A percentile compares a stretch with the other conserved stretches of the same genome.
Evolutionary conservation across 2,888 invertebrate species (phyloP).

Genomic region (Xestia sexstrigata): DNA sequence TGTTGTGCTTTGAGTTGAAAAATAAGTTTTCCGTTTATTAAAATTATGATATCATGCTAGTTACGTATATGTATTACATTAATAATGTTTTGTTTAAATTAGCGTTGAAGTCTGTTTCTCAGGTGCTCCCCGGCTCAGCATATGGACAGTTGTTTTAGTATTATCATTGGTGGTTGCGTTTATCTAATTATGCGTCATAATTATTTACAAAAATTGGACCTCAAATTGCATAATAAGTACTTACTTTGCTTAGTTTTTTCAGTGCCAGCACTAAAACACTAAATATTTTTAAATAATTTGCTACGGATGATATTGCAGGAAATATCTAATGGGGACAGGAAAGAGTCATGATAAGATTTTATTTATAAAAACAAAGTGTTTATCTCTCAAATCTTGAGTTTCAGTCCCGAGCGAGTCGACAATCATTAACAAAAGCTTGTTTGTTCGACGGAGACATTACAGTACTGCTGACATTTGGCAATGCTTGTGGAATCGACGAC

Average conservation of each 20-base stretch:
- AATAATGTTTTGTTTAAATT: slow-evolving; percentile 5
- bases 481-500: slow-evolving; percentile 67
- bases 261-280: not conserved
- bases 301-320: slow-evolving; percentile 30
- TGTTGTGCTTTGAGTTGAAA: not conserved
- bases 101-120: not conserved
- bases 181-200: not conserved
- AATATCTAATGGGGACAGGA: slow-evolving; percentile 53
- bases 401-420: slow-evolving; percentile 49
- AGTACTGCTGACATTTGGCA: slow-evolving; percentile 69
- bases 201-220: not conserved
- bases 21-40: not conserved
- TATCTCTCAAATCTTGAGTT: slow-evolving; percentile 49
- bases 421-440: slow-evolving; percentile 61
- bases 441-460: slow-evolving; percentile 66
- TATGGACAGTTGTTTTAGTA: not conserved
- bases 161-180: not conserved
- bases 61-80: not conserved
- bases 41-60: slow-evolving; percentile 5
- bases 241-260: not conserved
- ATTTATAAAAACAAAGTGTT: slow-evolving; percentile 50
- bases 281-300: slow-evolving; percentile 17
- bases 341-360: slow-evolving; percentile 46
- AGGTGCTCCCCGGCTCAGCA: slow-evolving; percentile 3
- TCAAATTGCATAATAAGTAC: slow-evolving; percentile 6